Evolutionary conservation across 1,140 invertebrate genomes (phyloP).

Genomic region (Ephestia elutella): DNA sequence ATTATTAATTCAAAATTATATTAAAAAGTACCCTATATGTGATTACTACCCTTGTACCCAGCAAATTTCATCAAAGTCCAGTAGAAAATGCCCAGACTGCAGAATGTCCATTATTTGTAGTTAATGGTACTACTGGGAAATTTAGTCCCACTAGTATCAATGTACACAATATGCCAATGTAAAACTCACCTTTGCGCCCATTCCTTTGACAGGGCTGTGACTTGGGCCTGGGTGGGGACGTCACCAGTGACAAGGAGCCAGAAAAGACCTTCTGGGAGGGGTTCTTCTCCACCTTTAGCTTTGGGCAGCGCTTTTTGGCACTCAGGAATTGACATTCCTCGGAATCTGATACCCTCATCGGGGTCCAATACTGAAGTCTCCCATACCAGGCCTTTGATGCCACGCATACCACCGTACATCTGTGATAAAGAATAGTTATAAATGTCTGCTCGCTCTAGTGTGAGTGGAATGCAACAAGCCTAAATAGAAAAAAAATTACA

Average conservation of each 20-base stretch:
- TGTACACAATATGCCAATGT: no score
- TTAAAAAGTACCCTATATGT: no score
- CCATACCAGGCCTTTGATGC: slow-evolving; percentile 94
- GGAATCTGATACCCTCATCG: slow-evolving; percentile 96
- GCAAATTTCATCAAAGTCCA: no score
- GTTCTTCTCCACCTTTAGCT: slow-evolving; percentile 88
- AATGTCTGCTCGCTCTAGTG: neutral
- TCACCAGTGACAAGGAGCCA: slow-evolving; percentile 96
- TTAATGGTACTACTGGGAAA: no score
- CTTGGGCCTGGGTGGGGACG: slow-evolving; percentile 89
- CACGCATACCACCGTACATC: slow-evolving; percentile 98
- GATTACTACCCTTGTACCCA: no score
- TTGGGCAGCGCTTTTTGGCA: slow-evolving; percentile 94
- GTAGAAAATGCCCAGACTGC: no score
- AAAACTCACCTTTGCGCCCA: slow-evolving; percentile 86
- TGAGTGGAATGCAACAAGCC: neutral
- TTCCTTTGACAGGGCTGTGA: slow-evolving; percentile 89
- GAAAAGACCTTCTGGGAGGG: slow-evolving; percentile 96
- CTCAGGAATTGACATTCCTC: slow-evolving; percentile 96
- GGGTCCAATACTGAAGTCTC: slow-evolving; percentile 97
- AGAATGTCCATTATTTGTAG: no score
- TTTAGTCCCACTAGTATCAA: no score
- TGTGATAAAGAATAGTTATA: slow-evolving; percentile 16
- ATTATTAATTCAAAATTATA: no score
- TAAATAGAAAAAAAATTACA: neutral